Percentiles rank a stretch among this genome's conserved stretches.
Conservation (phyloP, 2,888 invertebrate species). For the Chalcis sispes region DNA sequence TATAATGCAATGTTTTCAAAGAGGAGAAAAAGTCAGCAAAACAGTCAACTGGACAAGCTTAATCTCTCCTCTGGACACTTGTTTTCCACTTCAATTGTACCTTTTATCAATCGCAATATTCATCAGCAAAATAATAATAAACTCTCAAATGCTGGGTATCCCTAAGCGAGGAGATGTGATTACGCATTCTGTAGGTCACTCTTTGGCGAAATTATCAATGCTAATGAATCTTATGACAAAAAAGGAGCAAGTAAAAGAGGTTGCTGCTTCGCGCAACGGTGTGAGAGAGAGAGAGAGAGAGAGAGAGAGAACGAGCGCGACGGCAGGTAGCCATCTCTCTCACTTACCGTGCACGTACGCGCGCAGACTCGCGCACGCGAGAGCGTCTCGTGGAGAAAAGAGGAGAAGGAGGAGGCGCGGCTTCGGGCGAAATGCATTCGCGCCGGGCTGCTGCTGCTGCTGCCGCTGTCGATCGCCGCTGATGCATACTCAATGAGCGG, state of each 20-base stretch:
- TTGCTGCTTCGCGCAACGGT: neutral
- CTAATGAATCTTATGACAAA: slow-evolving; percentile 53
- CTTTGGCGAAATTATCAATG: slow-evolving; percentile 47
- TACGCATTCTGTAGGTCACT: slow-evolving; percentile 52
- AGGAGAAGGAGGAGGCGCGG: slow-evolving; percentile 31
- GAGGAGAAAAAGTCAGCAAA: no score
- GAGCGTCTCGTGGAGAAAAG: no score
- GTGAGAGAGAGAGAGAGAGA: neutral
- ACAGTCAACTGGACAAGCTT: no score
- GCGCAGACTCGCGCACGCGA: slow-evolving; percentile 5
- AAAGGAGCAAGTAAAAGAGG: slow-evolving; percentile 38
- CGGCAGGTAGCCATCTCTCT: slow-evolving; percentile 11
- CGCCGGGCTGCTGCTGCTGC: no score
- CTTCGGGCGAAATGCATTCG: slow-evolving; percentile 53
- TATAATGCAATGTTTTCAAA: no score
- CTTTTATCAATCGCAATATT: no score
- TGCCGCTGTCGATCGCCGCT: slow-evolving; percentile 66
- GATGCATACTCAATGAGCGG: slow-evolving; percentile 71
- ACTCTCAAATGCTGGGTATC: no score
- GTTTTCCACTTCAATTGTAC: no score
- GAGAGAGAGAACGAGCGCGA: neutral
- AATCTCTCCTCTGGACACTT: no score
- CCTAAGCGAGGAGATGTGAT: no score
- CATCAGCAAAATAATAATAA: neutral
- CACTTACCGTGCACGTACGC: no score